phyloP scores from a whole-genome alignment of 2,888 invertebrate genomes.

The Synanthedon andrenaeformis region DNA sequence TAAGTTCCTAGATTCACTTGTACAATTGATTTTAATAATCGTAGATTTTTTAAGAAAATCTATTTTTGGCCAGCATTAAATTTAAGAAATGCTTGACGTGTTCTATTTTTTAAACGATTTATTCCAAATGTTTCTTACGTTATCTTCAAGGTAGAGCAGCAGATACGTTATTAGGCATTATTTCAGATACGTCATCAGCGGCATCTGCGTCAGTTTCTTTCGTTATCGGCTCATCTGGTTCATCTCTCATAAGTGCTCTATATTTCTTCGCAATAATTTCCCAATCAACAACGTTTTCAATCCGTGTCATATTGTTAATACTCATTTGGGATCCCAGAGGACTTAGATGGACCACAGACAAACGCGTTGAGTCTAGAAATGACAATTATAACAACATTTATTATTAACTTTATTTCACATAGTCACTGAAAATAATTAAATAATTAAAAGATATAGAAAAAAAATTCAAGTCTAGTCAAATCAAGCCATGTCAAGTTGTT shows the following conservation, averaged over 20 bases:
- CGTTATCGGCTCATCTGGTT: constrained; percentile 40
- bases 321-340: constrained; percentile 88
- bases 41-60: no score
- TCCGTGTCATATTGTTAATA: constrained; percentile 81
- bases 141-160: constrained; percentile 45
- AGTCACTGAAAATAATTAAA: no score
- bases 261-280: constrained; percentile 91
- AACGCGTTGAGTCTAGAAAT: constrained; percentile 76
- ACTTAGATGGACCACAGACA: constrained; percentile 85
- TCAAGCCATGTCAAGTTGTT: no score
- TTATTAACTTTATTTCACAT: not conserved
- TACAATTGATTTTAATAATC: no score
- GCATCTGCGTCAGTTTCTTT: constrained; percentile 53
- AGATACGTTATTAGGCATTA: constrained; percentile 51
- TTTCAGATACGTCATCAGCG: constrained; percentile 52
- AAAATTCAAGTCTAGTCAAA: no score
- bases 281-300: constrained; percentile 93
- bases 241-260: constrained; percentile 74
- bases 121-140: not conserved
- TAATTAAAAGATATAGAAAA: no score
- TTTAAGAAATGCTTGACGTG: no score
- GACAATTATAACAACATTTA: not conserved
- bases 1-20: no score
- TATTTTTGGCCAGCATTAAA: no score
- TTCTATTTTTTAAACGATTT: not conserved